Conservation (phyloP, 1,140 invertebrate species). For the Euura saliciscinereae region DNA sequence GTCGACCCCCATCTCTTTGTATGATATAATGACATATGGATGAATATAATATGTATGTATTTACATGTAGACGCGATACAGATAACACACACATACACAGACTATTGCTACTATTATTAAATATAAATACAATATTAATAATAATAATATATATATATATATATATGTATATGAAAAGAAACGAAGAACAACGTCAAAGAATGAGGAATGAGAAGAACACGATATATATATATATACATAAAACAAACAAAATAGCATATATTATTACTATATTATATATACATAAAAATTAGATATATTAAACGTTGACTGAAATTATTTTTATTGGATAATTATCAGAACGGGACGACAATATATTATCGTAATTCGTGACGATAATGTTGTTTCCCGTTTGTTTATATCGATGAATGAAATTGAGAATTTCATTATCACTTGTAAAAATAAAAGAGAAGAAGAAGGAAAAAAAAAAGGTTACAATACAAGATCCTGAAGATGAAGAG, state of each 20-base stretch:
- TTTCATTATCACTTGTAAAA: no score
- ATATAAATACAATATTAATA: constrained; percentile 24
- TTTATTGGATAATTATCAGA: constrained; percentile 27
- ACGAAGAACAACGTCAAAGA: constrained; percentile 5
- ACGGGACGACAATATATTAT: background rate
- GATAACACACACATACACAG: background rate
- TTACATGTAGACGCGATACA: background rate
- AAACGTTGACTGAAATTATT: constrained; percentile 32
- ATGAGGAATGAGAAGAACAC: background rate
- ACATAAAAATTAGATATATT: constrained; percentile 28
- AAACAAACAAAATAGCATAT: constrained; percentile 24
- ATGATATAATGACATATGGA: background rate
- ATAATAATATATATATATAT: constrained; percentile 26
- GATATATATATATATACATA: background rate
- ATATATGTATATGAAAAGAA: constrained; percentile 28
- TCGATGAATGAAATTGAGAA: no score
- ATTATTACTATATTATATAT: constrained; percentile 19
- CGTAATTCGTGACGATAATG: no score
- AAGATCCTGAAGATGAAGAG: no score
- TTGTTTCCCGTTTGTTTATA: no score
- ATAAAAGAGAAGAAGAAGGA: no score
- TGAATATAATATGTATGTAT: background rate
- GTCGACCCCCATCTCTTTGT: background rate
- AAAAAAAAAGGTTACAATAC: no score
- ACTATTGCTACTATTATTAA: constrained; percentile 13